Base-by-base conservation (phyloP, 2,797 vertebrate species). In the Ctenopoma multispine region DNA sequence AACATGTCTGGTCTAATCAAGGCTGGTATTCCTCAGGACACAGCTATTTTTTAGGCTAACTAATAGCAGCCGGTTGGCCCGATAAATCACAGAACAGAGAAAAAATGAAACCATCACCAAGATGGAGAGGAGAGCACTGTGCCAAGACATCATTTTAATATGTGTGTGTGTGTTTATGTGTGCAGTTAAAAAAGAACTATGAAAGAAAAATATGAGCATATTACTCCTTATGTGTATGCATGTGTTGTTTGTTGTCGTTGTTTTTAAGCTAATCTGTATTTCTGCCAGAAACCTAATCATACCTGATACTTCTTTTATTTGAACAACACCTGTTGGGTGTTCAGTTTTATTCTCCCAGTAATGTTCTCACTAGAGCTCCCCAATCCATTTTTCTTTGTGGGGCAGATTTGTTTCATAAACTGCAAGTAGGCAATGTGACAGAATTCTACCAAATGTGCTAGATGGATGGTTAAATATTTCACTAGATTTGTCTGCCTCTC, bases 81-180 rank as follows among this genome's bases (percentile, higher is more conserved):
- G 75, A 94, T 93, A 93, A 92, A 94, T 94, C 92, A 93, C 67
- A 57, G 82, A 86, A 85, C 80, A 80, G 69, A 85, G 85, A 93
- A 86, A 87, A 93, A 92, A 93, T 92, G 87, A 92, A 92, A 86
- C 86, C 80, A 75, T 88, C 90, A 83, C 75, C 51, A 81, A 86
- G 90, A 92, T 91, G 79, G 85, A 92, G 82, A 82, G 77, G 63
- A 74, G 78, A 54, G 68, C 53, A 60, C 62, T 46, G 44, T 74
- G 65, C 73, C 75, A 78, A 70, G 70, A 82, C 72, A 84, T 90
- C 44, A 86, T 90, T 90, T 89, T 81, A 85, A 85, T 89, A 74
- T 15, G 12, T 75, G 48, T 75, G 58, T 23, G 53, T 72, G 23
- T 44, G 43, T 73, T 51, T 71, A 2, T 63, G n/a, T 77, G 53